These are phyloP conservation scores for Ophonus ardosiacus DNA, from an alignment of 2,888 invertebrate genomes.

Conservation along the genomic window DNA sequence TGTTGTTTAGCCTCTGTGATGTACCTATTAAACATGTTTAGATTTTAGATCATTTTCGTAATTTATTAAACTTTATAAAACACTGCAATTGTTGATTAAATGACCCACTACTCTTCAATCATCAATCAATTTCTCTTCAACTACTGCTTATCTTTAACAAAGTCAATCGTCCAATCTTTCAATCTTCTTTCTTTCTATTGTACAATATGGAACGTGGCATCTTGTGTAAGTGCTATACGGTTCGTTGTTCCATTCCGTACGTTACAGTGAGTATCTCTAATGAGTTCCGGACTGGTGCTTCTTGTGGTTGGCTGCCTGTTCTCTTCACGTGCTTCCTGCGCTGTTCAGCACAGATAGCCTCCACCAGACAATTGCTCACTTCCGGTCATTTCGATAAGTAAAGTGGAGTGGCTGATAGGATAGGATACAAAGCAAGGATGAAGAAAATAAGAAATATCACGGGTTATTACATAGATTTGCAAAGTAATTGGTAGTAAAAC, in stretches of 20 bases:
- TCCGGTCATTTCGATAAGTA: background rate
- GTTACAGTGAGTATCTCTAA: conserved; percentile 60
- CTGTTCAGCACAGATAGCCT: conserved; percentile 33
- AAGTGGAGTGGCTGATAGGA: background rate
- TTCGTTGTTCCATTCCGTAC: conserved; percentile 50
- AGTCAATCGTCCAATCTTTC: no score
- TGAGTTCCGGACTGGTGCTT: conserved; percentile 62
- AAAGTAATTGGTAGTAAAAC: background rate
- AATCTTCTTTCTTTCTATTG: background rate
- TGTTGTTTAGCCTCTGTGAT: no score
- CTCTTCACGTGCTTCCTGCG: conserved; percentile 48
- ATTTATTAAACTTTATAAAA: no score
- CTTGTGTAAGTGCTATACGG: conserved; percentile 14
- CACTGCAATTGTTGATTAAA: no score
- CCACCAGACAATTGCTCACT: background rate
- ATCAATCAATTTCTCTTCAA: no score
- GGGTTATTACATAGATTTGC: background rate
- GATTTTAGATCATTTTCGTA: no score
- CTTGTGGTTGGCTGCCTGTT: conserved; percentile 48
- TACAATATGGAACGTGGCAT: background rate
- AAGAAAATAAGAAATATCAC: background rate
- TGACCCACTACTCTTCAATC: no score
- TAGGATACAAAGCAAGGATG: background rate
- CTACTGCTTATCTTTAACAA: no score
- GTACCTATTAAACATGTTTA: no score